These are phyloP conservation scores for Tenthredo mesomela DNA, from an alignment of 2,888 invertebrate species.

Conservation along the genomic window DNA sequence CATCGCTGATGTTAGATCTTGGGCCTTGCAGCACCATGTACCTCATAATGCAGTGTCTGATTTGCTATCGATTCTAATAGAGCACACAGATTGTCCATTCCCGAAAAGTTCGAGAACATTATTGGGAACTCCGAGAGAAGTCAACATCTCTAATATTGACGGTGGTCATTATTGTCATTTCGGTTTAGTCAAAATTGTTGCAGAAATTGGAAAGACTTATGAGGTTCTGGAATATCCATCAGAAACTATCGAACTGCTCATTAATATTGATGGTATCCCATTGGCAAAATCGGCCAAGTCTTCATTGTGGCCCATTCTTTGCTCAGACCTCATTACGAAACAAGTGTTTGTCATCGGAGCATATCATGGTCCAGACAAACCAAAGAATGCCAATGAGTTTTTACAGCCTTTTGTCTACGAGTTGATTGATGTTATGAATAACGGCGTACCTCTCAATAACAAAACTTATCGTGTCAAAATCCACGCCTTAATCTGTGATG, in stretches of 20 bases:
- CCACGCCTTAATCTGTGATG: slow-evolving; percentile 19
- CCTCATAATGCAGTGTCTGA: background rate
- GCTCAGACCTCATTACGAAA: slow-evolving; percentile 22
- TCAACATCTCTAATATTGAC: slow-evolving; percentile 44
- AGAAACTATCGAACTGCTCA: background rate
- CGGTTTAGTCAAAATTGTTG: background rate
- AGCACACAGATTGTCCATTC: slow-evolving; percentile 22
- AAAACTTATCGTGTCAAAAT: background rate
- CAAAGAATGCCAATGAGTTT: slow-evolving; percentile 5
- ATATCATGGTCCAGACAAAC: slow-evolving; percentile 27
- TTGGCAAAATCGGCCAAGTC: slow-evolving; percentile 16
- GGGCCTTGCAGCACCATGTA: slow-evolving; percentile 21
- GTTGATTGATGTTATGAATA: slow-evolving; percentile 2
- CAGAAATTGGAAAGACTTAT: slow-evolving; percentile 2
- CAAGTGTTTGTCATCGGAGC: slow-evolving; percentile 9
- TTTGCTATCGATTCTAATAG: background rate
- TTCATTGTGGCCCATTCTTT: slow-evolving; percentile 40
- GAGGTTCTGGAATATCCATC: background rate
- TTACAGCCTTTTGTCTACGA: slow-evolving; percentile 13
- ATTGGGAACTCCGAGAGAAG: slow-evolving; percentile 51
- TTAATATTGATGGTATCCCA: slow-evolving; percentile 48
- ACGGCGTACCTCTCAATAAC: background rate
- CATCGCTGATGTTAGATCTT: slow-evolving; percentile 19
- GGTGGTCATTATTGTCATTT: slow-evolving; percentile 52
- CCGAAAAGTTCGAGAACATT: slow-evolving; percentile 53